Percentiles rank a stretch among this genome's conserved stretches.
Evolutionary conservation across 2,797 vertebrate genomes (phyloP).

Genomic region (Pipistrellus nathusii): DNA sequence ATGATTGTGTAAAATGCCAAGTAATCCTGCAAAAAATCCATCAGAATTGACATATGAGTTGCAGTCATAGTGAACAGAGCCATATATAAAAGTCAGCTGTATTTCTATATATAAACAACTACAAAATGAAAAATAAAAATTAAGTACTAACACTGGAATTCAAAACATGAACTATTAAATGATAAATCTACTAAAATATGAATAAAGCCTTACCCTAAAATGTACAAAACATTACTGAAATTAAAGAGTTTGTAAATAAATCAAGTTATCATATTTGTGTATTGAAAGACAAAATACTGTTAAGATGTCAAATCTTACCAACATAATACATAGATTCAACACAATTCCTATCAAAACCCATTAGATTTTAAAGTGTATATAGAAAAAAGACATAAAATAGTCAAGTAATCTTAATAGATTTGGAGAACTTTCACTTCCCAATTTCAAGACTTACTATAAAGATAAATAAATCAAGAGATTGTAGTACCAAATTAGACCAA

Average conservation of each 20-base stretch:
- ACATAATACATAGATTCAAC: neutral
- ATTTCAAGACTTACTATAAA: neutral
- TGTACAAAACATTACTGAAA: neutral
- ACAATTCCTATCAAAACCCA: neutral
- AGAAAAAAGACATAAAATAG: neutral
- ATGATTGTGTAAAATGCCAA: neutral
- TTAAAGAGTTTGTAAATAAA: neutral
- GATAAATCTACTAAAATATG: neutral
- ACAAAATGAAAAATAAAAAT: neutral
- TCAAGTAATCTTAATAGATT: neutral
- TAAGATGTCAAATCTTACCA: neutral
- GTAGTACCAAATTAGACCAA: neutral
- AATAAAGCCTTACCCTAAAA: neutral
- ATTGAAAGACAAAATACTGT: neutral
- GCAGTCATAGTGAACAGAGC: neutral
- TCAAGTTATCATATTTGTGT: neutral
- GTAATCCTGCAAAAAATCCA: neutral
- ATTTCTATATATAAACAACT: neutral
- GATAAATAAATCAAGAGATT: neutral
- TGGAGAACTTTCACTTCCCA: neutral
- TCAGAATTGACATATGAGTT: neutral
- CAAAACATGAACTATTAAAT: neutral
- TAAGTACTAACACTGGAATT: slow-evolving; percentile 14
- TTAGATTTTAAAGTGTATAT: neutral
- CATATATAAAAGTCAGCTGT: neutral